Percentiles rank a stretch among this genome's conserved stretches.
Evolutionary conservation across 2,888 invertebrate genomes (phyloP).

Genomic region (Volucella bombylans): DNA sequence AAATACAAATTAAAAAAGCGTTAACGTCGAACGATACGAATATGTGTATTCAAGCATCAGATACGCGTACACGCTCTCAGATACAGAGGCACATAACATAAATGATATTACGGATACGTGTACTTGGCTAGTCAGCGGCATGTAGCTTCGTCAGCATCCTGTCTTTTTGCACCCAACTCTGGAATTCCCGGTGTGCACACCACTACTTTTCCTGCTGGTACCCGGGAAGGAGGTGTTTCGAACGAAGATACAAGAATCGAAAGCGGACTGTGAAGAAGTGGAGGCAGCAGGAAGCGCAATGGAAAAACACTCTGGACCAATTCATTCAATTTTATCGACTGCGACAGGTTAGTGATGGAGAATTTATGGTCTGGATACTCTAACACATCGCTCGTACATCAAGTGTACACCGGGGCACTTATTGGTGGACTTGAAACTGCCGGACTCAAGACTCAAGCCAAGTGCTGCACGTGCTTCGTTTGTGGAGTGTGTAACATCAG

Average conservation of each 20-base stretch:
- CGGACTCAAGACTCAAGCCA: slow-evolving; percentile 13
- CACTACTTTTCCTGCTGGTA: not conserved
- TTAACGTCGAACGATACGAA: slow-evolving; percentile 36
- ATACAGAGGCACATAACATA: slow-evolving; percentile 1
- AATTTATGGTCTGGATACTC: slow-evolving; percentile 64
- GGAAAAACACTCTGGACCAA: slow-evolving; percentile 64
- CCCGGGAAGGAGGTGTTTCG: slow-evolving; percentile 5
- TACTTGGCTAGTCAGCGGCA: slow-evolving; percentile 1
- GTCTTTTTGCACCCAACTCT: slow-evolving; percentile 2
- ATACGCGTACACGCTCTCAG: slow-evolving; percentile 16
- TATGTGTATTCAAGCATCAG: too few species aligned
- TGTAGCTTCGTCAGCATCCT: slow-evolving; percentile 38
- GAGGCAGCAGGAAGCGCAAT: slow-evolving; percentile 12
- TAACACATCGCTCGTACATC: slow-evolving; percentile 56
- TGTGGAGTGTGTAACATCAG: slow-evolving; percentile 19
- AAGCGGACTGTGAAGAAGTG: not conserved
- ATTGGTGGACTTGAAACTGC: too few species aligned
- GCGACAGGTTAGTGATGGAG: slow-evolving; percentile 65
- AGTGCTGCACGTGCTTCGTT: slow-evolving; percentile 68
- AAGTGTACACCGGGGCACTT: slow-evolving; percentile 30
- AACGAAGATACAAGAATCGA: slow-evolving; percentile 14
- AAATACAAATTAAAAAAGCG: slow-evolving; percentile 60
- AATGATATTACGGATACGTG: not conserved
- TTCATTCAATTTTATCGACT: slow-evolving; percentile 72
- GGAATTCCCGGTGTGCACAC: slow-evolving; percentile 16